A percentile compares a stretch with the other conserved stretches of the same genome.
phyloP scores from a whole-genome alignment of 2,888 invertebrate species.

The Campoplex nolae region DNA sequence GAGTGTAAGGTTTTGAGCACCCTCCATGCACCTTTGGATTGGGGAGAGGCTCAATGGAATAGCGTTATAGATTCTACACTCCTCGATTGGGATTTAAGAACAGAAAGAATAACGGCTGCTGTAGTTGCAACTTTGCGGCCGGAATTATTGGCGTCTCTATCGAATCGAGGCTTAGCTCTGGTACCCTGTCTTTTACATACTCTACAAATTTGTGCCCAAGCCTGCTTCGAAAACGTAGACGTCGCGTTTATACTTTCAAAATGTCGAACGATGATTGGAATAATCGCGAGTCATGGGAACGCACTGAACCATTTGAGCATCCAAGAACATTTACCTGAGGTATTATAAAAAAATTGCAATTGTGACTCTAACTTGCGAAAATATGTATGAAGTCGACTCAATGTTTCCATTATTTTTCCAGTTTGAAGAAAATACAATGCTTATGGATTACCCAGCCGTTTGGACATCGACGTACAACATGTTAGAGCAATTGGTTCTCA shows the following conservation, averaged over 20 bases:
- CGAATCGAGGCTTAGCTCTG: slow-evolving; percentile 80
- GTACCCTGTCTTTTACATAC: slow-evolving; percentile 84
- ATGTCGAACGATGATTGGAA: slow-evolving; percentile 83
- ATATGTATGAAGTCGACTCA: neutral
- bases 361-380: neutral
- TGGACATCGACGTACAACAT: slow-evolving; percentile 85
- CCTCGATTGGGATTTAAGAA: slow-evolving; percentile 83
- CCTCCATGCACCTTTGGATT: slow-evolving; percentile 83
- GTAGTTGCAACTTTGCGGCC: slow-evolving; percentile 82
- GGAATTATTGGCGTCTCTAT: slow-evolving; percentile 80
- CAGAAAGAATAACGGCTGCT: slow-evolving; percentile 83
- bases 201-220: slow-evolving; percentile 83
- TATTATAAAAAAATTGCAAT: slow-evolving; percentile 57
- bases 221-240: slow-evolving; percentile 83
- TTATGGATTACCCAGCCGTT: slow-evolving; percentile 82
- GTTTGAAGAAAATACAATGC: slow-evolving; percentile 80
- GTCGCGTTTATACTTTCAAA: slow-evolving; percentile 82
- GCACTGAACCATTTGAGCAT: slow-evolving; percentile 79
- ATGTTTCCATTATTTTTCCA: slow-evolving; percentile 62
- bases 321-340: slow-evolving; percentile 83
- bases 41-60: slow-evolving; percentile 83
- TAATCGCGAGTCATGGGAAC: slow-evolving; percentile 80
- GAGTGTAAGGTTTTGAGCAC: slow-evolving; percentile 84
- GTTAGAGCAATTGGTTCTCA: slow-evolving; percentile 83
- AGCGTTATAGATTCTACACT: slow-evolving; percentile 81